These are phyloP conservation scores for Atrichornis clamosus DNA, from an alignment of 2,113 vertebrate genomes.

Conservation along the genomic window DNA sequence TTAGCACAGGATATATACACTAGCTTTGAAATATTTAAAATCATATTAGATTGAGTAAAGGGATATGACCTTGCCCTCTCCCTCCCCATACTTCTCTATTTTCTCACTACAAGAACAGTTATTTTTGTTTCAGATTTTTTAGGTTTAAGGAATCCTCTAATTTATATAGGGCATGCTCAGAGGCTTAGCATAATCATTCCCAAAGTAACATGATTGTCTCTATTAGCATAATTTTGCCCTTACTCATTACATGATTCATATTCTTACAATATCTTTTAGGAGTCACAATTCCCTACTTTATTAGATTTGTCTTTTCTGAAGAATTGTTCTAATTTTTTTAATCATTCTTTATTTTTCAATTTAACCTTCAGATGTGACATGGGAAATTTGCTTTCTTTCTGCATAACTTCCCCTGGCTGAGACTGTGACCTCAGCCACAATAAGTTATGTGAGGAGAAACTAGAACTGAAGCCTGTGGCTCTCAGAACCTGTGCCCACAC, in stretches of 20 bases:
- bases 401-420: not conserved
- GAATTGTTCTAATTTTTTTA: constrained; percentile 6
- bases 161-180: constrained; percentile 25
- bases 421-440: not conserved
- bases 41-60: not conserved
- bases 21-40: not conserved
- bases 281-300: constrained; percentile 31
- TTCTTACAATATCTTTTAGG: not conserved
- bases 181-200: constrained; percentile 31
- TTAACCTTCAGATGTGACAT: not conserved
- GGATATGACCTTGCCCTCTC: not conserved
- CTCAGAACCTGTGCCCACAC: not conserved
- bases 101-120: not conserved
- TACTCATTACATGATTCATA: constrained; percentile 29
- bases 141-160: constrained; percentile 10
- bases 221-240: constrained; percentile 45
- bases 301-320: constrained; percentile 36
- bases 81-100: not conserved
- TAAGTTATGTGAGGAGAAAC: not conserved
- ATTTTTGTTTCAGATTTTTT: constrained; percentile 9
- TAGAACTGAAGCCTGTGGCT: not conserved
- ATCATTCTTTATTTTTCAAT: not conserved
- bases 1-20: not conserved
- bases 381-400: not conserved
- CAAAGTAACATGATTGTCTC: constrained; percentile 1